Evolutionary conservation across 1,140 invertebrate species (phyloP).

Genomic region (Aphis gossypii): DNA sequence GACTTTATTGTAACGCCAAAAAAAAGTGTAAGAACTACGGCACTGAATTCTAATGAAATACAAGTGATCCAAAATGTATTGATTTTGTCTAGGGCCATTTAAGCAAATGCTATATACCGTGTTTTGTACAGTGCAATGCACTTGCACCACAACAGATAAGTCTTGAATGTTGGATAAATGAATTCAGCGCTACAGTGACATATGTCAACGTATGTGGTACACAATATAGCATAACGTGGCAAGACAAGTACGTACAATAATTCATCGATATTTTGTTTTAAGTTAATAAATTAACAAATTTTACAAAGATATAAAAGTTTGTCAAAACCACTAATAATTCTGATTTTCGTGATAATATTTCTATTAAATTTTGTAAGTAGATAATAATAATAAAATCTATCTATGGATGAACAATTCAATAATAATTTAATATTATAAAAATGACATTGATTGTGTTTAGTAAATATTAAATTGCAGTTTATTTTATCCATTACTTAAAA

Average conservation of each 20-base stretch:
- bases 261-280: background rate
- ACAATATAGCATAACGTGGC: background rate
- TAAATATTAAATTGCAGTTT: background rate
- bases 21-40: background rate
- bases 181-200: background rate
- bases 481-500: background rate
- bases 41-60: background rate
- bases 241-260: background rate
- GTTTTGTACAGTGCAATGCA: slow-evolving; percentile 31
- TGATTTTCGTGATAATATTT: background rate
- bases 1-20: background rate
- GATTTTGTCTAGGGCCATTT: background rate
- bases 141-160: background rate
- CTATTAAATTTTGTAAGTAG: background rate
- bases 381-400: background rate
- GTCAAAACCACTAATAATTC: too few species aligned
- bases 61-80: background rate
- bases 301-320: background rate
- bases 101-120: background rate
- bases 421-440: background rate
- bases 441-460: background rate
- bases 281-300: background rate
- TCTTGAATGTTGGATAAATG: background rate
- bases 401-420: background rate
- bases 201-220: background rate